Evolutionary conservation across 2,113 vertebrate species (phyloP), one percentile per base, ranked within the genome.

Genomic region (Tiliqua scincoides): DNA sequence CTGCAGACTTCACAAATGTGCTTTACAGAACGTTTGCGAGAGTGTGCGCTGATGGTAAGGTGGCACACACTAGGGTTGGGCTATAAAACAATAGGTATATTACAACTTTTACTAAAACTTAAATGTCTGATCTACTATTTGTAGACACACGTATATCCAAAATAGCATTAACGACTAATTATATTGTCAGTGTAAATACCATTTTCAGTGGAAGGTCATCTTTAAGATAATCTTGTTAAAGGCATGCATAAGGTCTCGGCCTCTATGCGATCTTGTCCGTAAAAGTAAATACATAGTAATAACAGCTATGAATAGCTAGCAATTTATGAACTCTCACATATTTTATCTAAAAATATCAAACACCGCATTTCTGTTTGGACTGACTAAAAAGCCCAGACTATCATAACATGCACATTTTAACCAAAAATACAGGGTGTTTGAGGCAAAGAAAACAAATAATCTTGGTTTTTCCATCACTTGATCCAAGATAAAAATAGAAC

Each of bases 311-410:
- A 21, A 68, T 74, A 87, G 30, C 21, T 85, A 85, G 74, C 30
- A 85, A 71, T 84, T 85, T 68, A 74, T 61, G 84, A 85, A 91
- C 79, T 79, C 52, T 65, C n/a, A 71, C 89, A 79, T 63, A 65
- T 25, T 59, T 71, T 25, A 74, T 74, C 65, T 68, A 91, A 85
- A 91, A 90, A 70, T 65, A 88, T 32, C 54, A 90, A 88, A 89
- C 92, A 86, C 48, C 82, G 80, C 73, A 61, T 89, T 91, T 85
- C 61, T 71, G 70, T 92, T 92, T 91, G 84, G 85, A 91, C 73
- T 91, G 79, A 86, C 18, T 63, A 67, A 85, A 88, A 91, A 61
- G 68, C 23, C 83, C 63, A 86, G 82, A 4, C 87, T 52, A 83
- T 68, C 59, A 84, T 23, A 61, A 71, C 4, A 32, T 48, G 83